Percentiles rank a stretch among this genome's conserved stretches.
phyloP scores from a whole-genome alignment of 2,113 vertebrate genomes.

The Odocoileus hemionus region DNA sequence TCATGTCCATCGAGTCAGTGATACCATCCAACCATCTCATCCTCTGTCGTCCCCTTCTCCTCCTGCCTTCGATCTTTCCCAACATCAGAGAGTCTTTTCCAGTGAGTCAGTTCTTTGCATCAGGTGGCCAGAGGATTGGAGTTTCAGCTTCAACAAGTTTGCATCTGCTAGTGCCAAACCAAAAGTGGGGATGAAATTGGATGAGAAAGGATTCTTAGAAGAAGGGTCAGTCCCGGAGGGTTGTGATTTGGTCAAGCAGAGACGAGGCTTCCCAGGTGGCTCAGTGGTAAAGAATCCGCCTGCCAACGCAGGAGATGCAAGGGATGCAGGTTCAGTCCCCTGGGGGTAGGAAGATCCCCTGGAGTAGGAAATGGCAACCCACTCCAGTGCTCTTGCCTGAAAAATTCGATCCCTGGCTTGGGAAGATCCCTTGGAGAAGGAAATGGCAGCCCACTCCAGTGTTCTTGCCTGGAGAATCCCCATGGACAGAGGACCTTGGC shows the following conservation, averaged over 20 bases:
- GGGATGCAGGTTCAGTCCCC: rapidly evolving
- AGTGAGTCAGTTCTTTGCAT: neutral
- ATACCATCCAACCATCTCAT: neutral
- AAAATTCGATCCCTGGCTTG: too few relatives aligned
- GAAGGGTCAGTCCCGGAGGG: rapidly evolving
- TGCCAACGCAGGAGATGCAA: neutral
- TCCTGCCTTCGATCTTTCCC: neutral
- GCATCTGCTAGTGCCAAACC: neutral
- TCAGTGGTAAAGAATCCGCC: neutral
- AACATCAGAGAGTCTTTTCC: neutral
- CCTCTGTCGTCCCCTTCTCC: neutral
- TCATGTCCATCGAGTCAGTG: neutral
- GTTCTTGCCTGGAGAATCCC: neutral
- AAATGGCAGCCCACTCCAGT: neutral
- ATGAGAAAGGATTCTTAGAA: neutral
- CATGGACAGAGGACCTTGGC: neutral
- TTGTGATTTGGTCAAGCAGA: neutral
- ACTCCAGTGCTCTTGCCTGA: too few relatives aligned
- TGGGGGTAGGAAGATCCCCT: neutral
- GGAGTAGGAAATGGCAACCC: too few relatives aligned
- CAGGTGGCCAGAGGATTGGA: neutral
- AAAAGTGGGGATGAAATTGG: neutral
- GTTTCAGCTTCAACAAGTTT: neutral
- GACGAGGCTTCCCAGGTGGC: neutral
- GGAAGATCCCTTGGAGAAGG: neutral